Evolutionary conservation across 2,888 invertebrate species (phyloP), one percentile per base, ranked within the genome.

Genomic region (Oegoconia quadripuncta): DNA sequence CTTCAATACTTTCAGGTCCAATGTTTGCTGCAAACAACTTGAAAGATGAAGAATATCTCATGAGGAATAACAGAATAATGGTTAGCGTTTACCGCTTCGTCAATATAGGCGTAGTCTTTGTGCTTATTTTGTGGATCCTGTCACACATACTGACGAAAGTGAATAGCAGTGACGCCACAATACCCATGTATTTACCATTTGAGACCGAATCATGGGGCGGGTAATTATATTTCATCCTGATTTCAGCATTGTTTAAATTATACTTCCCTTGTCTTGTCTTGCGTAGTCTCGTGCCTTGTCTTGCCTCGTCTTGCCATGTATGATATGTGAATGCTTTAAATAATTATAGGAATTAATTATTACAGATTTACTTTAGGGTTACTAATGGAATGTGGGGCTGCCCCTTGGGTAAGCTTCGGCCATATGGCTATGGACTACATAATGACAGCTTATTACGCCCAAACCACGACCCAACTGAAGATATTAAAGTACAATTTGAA

Each of bases 401-500:
- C 61, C 0, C 16, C 48, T 1, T 70, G 67, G 70, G 36, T 41
- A 3, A 67, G 59, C 2, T 56, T 45, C 20, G 71, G 66, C 0
- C 69, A 74, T 34, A 12, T 70, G 9, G 18, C 46, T 0, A 11
- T 66, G 2, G 74, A 75, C 33, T 50, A 51, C 18, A 36, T 64
- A 1, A 41, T 71, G 2, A 51, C 54, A 2, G 51, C 60, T 1
- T 69, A 64, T 41, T 74, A 64, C 39, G 51, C 65, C 2, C 70
- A 72, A 35, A 59, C 63, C 9, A 58, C 53, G 35, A 49, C 58
- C 2, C 74, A 74, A 44, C 20, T 74, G 29, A 64, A 65, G 44
- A 60, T 74, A 14, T 52, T 74, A 4, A 66, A 69, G 42, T 36
- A 59, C 26, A 65, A 69, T 41, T 44, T 74, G 22, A 48, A 55